Evolutionary conservation across 2,888 invertebrate species (phyloP).

Genomic region (Tribolium freemani): DNA sequence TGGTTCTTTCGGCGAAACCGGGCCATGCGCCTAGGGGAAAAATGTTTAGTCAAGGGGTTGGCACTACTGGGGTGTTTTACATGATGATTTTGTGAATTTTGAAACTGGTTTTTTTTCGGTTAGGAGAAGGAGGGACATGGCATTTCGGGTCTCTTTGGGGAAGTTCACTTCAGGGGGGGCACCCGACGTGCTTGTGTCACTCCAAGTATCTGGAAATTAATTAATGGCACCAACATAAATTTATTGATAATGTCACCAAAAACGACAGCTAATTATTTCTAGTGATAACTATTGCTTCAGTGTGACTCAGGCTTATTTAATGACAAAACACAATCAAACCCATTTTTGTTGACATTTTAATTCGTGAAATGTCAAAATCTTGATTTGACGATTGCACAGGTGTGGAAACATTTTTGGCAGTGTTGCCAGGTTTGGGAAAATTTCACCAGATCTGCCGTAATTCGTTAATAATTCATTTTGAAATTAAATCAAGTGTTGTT

Average conservation of each 20-base stretch:
- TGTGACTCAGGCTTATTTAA: too few relatives aligned
- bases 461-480: too few relatives aligned
- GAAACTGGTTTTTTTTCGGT: neutral
- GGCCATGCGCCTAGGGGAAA: slow-evolving; percentile 21
- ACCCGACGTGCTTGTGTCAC: neutral
- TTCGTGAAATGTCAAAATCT: too few relatives aligned
- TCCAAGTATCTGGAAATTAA: slow-evolving; percentile 22
- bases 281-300: neutral
- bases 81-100: neutral
- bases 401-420: too few relatives aligned
- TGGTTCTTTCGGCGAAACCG: slow-evolving; percentile 22
- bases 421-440: too few relatives aligned
- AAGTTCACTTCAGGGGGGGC: neutral
- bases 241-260: neutral
- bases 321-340: too few relatives aligned
- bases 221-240: neutral
- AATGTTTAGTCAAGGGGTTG: neutral
- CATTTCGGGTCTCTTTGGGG: slow-evolving; percentile 37
- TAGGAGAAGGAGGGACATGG: slow-evolving; percentile 26
- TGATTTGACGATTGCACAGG: too few relatives aligned
- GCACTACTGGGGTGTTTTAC: neutral
- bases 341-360: too few relatives aligned
- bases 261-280: neutral
- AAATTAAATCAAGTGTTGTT: too few relatives aligned
- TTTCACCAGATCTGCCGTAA: too few relatives aligned